Conservation (phyloP, 2,797 vertebrate species). For the Ibycter americanus region DNA sequence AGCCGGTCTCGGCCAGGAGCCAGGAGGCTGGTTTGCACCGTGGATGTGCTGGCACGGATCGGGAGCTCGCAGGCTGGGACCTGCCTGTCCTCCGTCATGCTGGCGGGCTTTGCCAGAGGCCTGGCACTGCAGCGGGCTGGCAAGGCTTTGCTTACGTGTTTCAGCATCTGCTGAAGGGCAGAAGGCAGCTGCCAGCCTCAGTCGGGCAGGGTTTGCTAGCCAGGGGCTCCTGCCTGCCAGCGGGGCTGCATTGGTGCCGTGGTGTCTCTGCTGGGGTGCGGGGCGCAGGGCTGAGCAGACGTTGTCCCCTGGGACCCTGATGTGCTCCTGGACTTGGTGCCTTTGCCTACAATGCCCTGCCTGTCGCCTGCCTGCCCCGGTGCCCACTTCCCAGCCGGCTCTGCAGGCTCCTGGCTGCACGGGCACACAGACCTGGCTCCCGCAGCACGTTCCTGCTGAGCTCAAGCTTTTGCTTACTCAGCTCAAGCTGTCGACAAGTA, state of each 20-base stretch:
- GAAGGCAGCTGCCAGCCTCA: neutral
- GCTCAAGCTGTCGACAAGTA: neutral
- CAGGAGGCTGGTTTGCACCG: neutral
- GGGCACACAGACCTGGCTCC: neutral
- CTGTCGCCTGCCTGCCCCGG: neutral
- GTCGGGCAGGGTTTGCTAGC: neutral
- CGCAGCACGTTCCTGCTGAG: neutral
- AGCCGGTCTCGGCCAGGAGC: neutral
- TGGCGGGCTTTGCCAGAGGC: neutral
- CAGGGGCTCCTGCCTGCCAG: neutral
- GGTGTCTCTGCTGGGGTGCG: neutral
- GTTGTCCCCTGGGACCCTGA: neutral
- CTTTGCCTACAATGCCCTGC: neutral
- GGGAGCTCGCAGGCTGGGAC: neutral
- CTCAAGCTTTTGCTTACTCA: neutral
- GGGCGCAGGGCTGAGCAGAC: neutral
- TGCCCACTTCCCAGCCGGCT: rapidly evolving
- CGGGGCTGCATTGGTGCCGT: rapidly evolving
- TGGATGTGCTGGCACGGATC: rapidly evolving
- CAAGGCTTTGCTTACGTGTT: neutral
- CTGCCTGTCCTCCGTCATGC: neutral
- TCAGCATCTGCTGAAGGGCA: neutral
- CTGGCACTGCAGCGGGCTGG: neutral
- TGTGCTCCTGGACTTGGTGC: neutral
- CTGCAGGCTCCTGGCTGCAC: neutral